phyloP scores from a whole-genome alignment of 2,113 vertebrate species.

The Halichoeres trimaculatus region DNA sequence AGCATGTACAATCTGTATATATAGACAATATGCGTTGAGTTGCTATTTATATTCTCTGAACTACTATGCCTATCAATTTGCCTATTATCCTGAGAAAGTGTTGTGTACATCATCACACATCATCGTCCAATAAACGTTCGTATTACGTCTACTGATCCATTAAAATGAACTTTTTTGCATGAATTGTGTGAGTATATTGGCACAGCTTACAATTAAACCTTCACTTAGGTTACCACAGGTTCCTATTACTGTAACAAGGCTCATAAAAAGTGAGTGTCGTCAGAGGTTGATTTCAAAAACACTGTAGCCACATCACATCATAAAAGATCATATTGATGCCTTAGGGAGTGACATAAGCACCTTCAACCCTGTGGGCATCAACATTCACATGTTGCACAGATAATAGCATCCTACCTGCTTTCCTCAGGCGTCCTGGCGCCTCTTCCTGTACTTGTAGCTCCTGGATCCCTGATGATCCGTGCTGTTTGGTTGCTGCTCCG shows the following conservation, averaged over 20 bases:
- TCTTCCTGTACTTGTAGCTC: conserved; percentile 59
- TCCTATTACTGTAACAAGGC: conserved; percentile 6
- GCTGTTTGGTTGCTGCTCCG: conserved; percentile 44
- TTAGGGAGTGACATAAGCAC: background rate
- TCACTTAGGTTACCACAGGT: background rate
- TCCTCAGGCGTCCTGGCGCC: conserved; percentile 59
- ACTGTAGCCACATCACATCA: background rate
- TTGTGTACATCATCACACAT: conserved; percentile 14
- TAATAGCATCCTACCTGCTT: conserved; percentile 73
- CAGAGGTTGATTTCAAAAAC: conserved; percentile 1
- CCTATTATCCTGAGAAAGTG: background rate
- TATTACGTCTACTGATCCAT: background rate
- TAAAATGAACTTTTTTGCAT: conserved; percentile 30
- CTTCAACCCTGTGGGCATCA: background rate
- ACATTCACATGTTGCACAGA: conserved; percentile 49
- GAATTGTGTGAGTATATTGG: background rate
- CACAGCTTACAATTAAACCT: background rate
- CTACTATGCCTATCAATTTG: background rate
- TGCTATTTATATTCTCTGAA: background rate
- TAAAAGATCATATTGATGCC: background rate
- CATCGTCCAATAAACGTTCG: background rate
- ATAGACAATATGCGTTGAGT: conserved; percentile 2
- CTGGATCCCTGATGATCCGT: conserved; percentile 53
- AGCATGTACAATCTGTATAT: background rate
- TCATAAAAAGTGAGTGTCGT: conserved; percentile 34